A percentile compares a stretch with the other conserved stretches of the same genome.
Evolutionary conservation across 2,113 vertebrate genomes (phyloP).

Genomic region (Hippopotamus amphibius): DNA sequence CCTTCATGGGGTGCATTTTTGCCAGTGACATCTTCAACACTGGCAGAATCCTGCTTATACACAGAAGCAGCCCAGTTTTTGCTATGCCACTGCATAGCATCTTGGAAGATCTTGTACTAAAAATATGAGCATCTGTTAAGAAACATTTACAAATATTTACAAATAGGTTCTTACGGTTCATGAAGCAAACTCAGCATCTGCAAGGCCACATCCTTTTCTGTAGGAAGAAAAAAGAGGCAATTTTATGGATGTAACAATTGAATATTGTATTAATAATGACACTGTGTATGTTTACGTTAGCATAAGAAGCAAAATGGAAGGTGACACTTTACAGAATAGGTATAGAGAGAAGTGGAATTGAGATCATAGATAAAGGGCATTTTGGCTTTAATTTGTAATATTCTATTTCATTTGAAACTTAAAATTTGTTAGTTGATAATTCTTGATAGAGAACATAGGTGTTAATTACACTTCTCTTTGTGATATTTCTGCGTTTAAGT

Average conservation of each 20-base stretch:
- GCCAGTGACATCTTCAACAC: neutral
- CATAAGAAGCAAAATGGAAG: neutral
- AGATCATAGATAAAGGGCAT: neutral
- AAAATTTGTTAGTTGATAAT: slow-evolving; percentile 51
- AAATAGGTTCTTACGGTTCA: neutral
- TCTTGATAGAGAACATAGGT: slow-evolving; percentile 51
- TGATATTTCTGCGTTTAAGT: slow-evolving; percentile 46
- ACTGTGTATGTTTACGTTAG: neutral
- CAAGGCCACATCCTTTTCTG: neutral
- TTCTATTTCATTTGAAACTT: neutral
- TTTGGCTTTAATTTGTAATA: neutral
- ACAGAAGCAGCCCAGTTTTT: neutral
- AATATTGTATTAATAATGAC: neutral
- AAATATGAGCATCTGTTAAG: neutral
- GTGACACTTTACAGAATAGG: neutral
- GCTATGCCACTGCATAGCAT: neutral
- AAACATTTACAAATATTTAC: slow-evolving; percentile 5
- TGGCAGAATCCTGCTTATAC: neutral
- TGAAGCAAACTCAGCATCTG: neutral
- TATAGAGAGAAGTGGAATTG: neutral
- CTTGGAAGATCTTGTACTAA: neutral
- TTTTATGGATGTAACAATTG: neutral
- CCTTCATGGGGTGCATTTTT: neutral
- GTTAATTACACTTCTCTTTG: slow-evolving; percentile 44
- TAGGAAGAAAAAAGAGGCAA: neutral